phyloP scores from a whole-genome alignment of 1,140 invertebrate species.

The Cyclina sinensis region DNA sequence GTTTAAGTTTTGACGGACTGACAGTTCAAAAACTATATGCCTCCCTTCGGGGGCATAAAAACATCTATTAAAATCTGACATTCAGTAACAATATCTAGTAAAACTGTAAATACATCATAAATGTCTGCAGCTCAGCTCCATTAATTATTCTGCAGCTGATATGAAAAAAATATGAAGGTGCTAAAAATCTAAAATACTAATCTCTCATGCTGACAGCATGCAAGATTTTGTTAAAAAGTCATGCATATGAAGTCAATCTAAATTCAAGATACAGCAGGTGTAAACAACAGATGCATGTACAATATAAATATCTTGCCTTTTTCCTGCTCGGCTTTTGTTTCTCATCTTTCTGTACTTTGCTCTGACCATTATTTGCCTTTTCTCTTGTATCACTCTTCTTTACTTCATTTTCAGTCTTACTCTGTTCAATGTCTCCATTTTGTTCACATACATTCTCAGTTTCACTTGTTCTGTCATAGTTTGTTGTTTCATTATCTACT shows the following conservation, averaged over 20 bases:
- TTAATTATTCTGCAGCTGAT: too few relatives aligned
- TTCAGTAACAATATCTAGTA: too few relatives aligned
- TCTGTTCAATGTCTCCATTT: too few relatives aligned
- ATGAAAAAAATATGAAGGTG: too few relatives aligned
- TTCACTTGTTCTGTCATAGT: background rate
- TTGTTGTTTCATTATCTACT: background rate
- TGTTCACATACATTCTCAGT: too few relatives aligned
- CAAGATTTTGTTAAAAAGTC: background rate
- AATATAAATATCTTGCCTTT: constrained; percentile 61
- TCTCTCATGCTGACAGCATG: background rate
- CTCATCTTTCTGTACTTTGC: background rate
- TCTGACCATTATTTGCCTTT: constrained; percentile 1
- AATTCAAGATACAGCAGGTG: background rate
- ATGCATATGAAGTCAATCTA: constrained; percentile 6
- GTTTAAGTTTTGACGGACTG: too few relatives aligned
- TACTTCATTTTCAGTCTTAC: background rate
- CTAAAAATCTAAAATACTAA: background rate
- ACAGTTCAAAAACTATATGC: too few relatives aligned
- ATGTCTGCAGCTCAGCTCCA: too few relatives aligned
- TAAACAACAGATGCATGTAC: constrained; percentile 39
- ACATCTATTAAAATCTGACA: too few relatives aligned
- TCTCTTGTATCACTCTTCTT: background rate
- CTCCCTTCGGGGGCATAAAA: too few relatives aligned
- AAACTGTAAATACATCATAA: too few relatives aligned
- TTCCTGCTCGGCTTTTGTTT: constrained; percentile 12